A percentile compares a stretch with the other conserved stretches of the same genome.
Conservation (phyloP, 2,797 vertebrate genomes). For the Pachyuromys duprasi region DNA sequence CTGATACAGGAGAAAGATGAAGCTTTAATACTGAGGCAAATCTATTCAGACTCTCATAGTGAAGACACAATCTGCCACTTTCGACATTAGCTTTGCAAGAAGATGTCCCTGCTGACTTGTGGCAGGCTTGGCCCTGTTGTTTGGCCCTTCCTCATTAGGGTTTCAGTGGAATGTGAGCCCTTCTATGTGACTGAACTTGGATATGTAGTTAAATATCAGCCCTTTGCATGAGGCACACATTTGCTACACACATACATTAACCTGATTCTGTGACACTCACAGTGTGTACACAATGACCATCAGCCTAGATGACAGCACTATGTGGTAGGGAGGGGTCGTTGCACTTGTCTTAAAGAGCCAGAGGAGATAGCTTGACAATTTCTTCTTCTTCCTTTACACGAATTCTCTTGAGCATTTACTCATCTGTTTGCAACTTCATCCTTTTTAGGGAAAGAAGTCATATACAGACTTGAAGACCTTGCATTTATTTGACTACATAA, state of each 20-base stretch:
- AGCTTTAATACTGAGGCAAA: neutral
- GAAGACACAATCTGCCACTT: neutral
- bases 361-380: neutral
- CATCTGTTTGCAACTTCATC: neutral
- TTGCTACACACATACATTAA: neutral
- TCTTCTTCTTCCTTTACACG: neutral
- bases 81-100: neutral
- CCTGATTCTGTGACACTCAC: neutral
- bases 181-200: neutral
- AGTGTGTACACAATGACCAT: rapidly evolving
- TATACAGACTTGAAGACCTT: neutral
- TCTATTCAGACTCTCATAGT: neutral
- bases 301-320: neutral
- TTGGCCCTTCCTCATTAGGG: neutral
- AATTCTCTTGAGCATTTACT: neutral
- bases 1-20: neutral
- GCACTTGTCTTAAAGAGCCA: neutral
- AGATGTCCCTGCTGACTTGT: neutral
- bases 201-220: neutral
- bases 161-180: neutral
- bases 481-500: neutral
- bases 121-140: neutral
- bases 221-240: neutral
- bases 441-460: neutral
- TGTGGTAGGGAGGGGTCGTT: neutral